These are phyloP conservation scores for Stegodyphus dumicola DNA, from an alignment of 1,140 invertebrate genomes.

Conservation along the genomic window DNA sequence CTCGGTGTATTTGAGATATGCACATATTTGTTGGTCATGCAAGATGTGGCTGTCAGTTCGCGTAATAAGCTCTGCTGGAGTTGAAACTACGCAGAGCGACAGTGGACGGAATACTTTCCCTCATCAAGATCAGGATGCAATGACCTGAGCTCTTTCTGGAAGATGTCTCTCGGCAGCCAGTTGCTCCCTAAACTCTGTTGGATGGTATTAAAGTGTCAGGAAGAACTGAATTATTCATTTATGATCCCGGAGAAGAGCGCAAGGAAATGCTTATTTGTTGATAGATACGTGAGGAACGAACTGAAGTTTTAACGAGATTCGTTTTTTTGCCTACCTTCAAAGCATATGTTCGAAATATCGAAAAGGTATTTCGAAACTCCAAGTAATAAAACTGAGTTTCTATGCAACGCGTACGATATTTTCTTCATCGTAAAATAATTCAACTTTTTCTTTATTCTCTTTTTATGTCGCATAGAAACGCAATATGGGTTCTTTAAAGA, in stretches of 20 bases:
- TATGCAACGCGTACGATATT: no score
- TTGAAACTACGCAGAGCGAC: constrained; percentile 14
- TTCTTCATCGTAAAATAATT: no score
- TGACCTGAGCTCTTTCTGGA: neutral
- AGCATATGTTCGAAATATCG: no score
- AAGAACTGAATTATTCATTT: constrained; percentile 37
- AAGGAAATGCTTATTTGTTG: neutral
- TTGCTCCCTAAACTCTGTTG: neutral
- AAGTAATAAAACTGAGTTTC: no score
- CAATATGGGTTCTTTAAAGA: no score
- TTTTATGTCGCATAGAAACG: no score
- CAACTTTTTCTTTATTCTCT: no score
- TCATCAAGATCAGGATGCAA: constrained; percentile 10
- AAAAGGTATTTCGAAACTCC: no score
- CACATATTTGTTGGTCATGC: neutral
- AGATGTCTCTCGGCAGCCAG: constrained; percentile 14
- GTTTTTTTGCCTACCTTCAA: neutral
- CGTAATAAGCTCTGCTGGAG: neutral
- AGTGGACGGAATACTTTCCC: constrained; percentile 5
- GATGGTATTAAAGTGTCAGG: constrained; percentile 30
- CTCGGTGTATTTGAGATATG: neutral
- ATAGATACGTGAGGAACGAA: neutral
- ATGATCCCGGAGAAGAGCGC: constrained; percentile 6
- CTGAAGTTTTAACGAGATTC: neutral
- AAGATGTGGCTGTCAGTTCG: neutral